phyloP scores from a whole-genome alignment of 1,140 invertebrate genomes.

The Ylistrum balloti region DNA sequence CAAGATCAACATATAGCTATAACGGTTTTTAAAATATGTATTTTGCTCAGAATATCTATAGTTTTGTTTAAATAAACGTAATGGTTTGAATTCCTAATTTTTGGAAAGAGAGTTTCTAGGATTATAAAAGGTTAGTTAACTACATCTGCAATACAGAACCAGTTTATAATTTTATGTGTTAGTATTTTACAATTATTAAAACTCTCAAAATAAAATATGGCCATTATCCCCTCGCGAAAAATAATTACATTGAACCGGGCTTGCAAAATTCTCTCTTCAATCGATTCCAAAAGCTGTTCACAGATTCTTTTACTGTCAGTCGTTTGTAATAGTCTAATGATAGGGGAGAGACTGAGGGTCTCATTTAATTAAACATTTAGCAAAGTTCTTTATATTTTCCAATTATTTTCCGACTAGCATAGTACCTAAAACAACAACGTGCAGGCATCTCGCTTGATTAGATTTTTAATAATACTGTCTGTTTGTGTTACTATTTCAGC shows the following conservation, averaged over 20 bases:
- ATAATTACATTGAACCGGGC: constrained; percentile 31
- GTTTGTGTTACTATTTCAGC: not conserved
- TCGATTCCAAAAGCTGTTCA: constrained; percentile 32
- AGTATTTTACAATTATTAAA: not conserved
- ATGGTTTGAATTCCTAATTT: too few species aligned
- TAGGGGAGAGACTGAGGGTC: not conserved
- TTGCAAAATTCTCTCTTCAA: not conserved
- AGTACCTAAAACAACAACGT: constrained; percentile 1
- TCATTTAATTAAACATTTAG: constrained; percentile 36
- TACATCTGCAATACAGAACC: not conserved
- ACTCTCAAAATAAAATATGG: not conserved
- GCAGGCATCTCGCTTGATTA: not conserved
- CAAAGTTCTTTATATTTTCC: constrained; percentile 40
- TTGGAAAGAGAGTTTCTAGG: too few species aligned
- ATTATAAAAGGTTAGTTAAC: too few species aligned
- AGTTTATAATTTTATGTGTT: not conserved
- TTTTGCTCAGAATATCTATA: too few species aligned
- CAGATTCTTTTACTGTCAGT: not conserved
- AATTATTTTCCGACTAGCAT: constrained; percentile 6
- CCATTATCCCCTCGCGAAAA: not conserved
- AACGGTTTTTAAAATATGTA: too few species aligned
- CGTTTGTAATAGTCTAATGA: not conserved
- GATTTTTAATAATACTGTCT: not conserved
- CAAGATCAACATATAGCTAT: too few species aligned
- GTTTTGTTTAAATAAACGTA: too few species aligned